These are phyloP conservation scores for Anguilla anguilla DNA, from an alignment of 2,797 vertebrate species.

Conservation along the genomic window DNA sequence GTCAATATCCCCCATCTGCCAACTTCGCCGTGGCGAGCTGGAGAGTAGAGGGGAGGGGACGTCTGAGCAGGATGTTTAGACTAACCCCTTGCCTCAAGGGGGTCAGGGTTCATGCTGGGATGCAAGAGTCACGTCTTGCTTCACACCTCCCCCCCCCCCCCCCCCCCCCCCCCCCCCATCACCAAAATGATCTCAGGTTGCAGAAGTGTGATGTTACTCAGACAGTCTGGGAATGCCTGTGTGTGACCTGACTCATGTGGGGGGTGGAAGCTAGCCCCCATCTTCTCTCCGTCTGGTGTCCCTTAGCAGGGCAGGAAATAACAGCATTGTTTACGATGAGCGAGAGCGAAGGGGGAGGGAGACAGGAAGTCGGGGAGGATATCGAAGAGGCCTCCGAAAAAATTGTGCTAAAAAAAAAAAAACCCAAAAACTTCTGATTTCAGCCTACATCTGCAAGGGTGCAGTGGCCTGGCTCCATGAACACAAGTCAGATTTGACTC, in stretches of 20 bases:
- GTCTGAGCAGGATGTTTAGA: constrained; percentile 16
- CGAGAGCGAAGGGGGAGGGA: constrained; percentile 43
- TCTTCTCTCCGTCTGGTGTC: background rate
- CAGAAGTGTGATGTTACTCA: background rate
- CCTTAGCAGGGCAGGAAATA: constrained; percentile 71
- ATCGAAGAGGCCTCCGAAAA: background rate
- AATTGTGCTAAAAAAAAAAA: background rate
- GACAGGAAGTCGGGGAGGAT: constrained; percentile 45
- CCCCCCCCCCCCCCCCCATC: background rate
- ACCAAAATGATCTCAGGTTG: background rate
- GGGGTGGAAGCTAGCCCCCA: background rate
- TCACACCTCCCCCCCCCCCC: background rate
- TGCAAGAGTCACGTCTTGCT: background rate
- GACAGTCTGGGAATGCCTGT: background rate
- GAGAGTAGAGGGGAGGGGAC: background rate
- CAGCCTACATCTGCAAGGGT: too few species aligned
- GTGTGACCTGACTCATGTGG: background rate
- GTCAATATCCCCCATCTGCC: background rate
- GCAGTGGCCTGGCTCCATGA: background rate
- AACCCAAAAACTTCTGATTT: background rate
- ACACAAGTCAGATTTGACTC: background rate
- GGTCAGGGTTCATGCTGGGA: too few species aligned
- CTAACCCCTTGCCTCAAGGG: too few species aligned
- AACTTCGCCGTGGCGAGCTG: background rate
- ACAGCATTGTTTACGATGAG: constrained; percentile 68